A percentile compares a stretch with the other conserved stretches of the same genome.
Evolutionary conservation across 1,140 invertebrate species (phyloP).

Genomic region (Hyles vespertilio): DNA sequence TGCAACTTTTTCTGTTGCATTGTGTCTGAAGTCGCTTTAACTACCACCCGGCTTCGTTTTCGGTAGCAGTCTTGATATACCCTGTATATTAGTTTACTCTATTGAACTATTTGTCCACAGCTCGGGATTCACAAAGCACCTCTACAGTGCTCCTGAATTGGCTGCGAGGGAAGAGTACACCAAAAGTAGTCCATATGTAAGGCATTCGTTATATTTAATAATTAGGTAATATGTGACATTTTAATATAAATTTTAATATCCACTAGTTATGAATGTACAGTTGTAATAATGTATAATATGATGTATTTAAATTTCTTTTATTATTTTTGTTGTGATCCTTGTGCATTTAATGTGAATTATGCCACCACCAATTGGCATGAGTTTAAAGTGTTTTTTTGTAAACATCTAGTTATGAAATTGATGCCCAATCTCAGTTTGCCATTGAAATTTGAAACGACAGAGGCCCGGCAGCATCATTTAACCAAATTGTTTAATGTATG

Average conservation of each 20-base stretch:
- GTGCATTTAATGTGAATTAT: conserved; percentile 4
- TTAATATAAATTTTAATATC: no score
- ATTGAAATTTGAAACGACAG: conserved; percentile 12
- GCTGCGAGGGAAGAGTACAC: conserved; percentile 82
- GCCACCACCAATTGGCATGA: conserved; percentile 30
- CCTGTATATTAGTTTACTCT: no score
- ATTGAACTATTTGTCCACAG: conserved; percentile 67
- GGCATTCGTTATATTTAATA: no score
- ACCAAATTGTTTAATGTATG: no score
- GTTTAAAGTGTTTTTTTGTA: conserved; percentile 33
- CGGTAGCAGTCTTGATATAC: no score
- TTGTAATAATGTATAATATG: no score
- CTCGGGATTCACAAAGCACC: conserved; percentile 84
- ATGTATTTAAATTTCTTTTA: not conserved
- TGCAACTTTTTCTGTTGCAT: no score
- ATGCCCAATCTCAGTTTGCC: conserved; percentile 24
- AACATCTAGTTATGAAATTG: conserved; percentile 31
- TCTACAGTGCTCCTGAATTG: conserved; percentile 86
- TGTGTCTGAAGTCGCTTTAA: no score
- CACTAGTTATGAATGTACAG: no score
- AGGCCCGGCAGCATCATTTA: not conserved
- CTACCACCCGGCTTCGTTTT: no score
- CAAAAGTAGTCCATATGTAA: conserved; percentile 74
- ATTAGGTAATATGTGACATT: no score
- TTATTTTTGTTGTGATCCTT: not conserved